These are phyloP conservation scores for Corvus moneduloides DNA, from an alignment of 2,113 vertebrate species.

Conservation along the genomic window DNA sequence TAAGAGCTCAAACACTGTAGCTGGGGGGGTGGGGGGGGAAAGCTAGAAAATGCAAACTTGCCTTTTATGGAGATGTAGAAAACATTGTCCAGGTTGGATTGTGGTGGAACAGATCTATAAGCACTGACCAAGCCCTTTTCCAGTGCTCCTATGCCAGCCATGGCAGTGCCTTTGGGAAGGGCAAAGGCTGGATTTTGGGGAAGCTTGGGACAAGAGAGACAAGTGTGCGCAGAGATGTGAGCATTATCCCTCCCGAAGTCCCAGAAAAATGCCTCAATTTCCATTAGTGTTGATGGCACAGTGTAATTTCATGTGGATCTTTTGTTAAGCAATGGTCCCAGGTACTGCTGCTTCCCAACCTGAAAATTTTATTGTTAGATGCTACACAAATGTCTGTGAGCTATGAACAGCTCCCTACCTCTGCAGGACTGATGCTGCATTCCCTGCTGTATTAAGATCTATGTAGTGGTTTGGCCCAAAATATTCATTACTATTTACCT, in stretches of 20 bases:
- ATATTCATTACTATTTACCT: too few species aligned
- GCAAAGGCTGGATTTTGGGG: not conserved
- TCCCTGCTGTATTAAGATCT: not conserved
- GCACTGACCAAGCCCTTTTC: not conserved
- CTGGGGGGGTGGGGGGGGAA: not conserved
- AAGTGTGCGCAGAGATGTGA: not conserved
- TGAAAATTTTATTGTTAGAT: not conserved
- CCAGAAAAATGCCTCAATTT: not conserved
- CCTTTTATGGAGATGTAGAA: not conserved
- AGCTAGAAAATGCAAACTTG: not conserved
- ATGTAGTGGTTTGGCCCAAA: too few species aligned
- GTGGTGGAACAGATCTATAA: not conserved
- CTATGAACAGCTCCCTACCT: not conserved
- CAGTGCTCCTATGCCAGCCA: not conserved
- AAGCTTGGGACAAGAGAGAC: not conserved
- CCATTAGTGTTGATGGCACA: not conserved
- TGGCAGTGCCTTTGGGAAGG: not conserved
- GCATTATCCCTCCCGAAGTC: not conserved
- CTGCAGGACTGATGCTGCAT: not conserved
- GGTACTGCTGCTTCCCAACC: not conserved
- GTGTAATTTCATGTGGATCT: not conserved
- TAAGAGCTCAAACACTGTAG: not conserved
- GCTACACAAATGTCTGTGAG: not conserved
- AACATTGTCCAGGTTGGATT: not conserved
- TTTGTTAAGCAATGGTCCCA: not conserved